Evolutionary conservation across 2,113 vertebrate species (phyloP).

Genomic region (Piaya cayana): DNA sequence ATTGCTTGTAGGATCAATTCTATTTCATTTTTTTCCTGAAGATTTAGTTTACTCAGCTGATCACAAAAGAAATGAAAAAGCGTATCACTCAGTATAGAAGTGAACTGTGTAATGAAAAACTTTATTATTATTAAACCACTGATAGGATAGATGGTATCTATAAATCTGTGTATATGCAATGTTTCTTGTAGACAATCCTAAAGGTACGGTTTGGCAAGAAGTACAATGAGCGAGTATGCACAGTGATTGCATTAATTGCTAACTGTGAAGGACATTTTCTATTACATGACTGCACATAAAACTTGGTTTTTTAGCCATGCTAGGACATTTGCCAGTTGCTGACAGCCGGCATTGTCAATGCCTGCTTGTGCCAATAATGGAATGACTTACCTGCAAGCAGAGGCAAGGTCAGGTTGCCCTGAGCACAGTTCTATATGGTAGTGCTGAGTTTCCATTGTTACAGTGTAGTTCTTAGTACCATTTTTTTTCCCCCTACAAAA

Average conservation of each 20-base stretch:
- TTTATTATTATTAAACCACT: neutral
- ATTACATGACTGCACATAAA: rapidly evolving
- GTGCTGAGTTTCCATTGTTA: neutral
- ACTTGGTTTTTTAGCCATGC: neutral
- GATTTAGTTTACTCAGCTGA: neutral
- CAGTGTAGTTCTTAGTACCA: rapidly evolving
- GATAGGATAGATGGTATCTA: neutral
- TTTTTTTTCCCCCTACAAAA: neutral
- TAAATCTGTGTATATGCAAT: neutral
- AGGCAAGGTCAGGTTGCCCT: conserved; percentile 7
- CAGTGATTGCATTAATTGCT: neutral
- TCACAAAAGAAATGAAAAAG: neutral
- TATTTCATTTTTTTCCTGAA: neutral
- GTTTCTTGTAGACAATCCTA: neutral
- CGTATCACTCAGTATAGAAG: neutral
- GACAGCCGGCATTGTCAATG: neutral
- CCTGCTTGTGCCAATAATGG: neutral
- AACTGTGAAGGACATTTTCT: neutral
- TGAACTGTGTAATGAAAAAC: neutral
- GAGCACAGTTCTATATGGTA: neutral
- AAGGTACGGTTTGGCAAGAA: neutral
- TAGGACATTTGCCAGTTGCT: neutral
- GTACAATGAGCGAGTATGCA: neutral
- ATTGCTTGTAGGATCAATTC: neutral
- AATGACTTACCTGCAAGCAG: neutral